Conservation (phyloP, 2,113 vertebrate genomes). For the Speoplatyrhinus poulsoni region DNA sequence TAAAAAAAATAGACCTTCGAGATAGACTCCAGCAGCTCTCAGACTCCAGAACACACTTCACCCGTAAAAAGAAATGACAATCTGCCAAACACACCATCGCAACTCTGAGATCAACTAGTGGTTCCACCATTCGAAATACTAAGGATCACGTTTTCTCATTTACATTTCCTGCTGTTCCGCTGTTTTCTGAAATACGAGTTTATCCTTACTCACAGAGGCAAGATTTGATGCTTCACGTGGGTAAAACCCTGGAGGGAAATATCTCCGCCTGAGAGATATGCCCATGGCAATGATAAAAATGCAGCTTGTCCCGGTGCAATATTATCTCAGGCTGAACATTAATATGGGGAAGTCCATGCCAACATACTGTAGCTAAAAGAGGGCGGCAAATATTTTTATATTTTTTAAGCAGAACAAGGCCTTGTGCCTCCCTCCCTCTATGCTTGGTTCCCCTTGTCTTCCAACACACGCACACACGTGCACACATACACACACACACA, state of each 20-base stretch:
- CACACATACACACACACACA: slow-evolving; percentile 6
- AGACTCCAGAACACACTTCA: background rate
- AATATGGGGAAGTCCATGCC: background rate
- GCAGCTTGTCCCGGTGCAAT: background rate
- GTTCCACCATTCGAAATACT: background rate
- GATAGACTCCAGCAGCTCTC: slow-evolving; percentile 6
- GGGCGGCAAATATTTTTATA: background rate
- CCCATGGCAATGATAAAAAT: slow-evolving; percentile 1
- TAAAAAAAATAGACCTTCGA: slow-evolving; percentile 19
- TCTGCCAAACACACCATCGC: background rate
- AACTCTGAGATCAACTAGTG: background rate
- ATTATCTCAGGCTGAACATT: background rate
- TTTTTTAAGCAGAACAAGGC: slow-evolving; percentile 16
- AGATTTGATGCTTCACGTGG: slow-evolving; percentile 16
- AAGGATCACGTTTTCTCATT: background rate
- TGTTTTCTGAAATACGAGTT: slow-evolving; percentile 3
- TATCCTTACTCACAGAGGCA: slow-evolving; percentile 7
- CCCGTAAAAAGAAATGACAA: background rate
- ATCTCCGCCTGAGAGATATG: slow-evolving; percentile 6
- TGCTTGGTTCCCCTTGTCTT: slow-evolving; percentile 17
- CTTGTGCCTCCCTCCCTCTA: slow-evolving; percentile 12
- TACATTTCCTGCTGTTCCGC: background rate
- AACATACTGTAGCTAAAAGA: no score
- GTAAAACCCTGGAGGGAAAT: slow-evolving; percentile 23
- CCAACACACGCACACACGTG: slow-evolving; percentile 13